Conservation (phyloP, 2,888 invertebrate genomes). For the Serrognathus titanus region DNA sequence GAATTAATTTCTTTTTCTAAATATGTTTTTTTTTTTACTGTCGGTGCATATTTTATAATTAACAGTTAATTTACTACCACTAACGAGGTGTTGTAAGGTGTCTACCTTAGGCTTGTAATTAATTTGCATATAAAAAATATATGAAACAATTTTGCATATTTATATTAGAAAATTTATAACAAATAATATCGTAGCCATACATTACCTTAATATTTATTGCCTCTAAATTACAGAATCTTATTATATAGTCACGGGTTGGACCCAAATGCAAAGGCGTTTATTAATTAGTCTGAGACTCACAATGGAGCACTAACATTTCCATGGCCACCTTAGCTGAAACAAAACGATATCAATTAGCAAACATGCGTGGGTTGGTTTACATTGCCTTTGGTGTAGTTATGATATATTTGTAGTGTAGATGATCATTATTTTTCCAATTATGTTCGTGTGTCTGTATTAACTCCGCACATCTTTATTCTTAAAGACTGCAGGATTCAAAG, state of each 20-base stretch:
- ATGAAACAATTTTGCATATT: no score
- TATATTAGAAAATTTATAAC: not conserved
- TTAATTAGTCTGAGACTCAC: slow-evolving; percentile 19
- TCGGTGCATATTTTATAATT: no score
- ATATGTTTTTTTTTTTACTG: no score
- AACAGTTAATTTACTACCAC: no score
- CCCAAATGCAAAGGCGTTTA: slow-evolving; percentile 16
- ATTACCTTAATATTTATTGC: not conserved
- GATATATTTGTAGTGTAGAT: slow-evolving; percentile 14
- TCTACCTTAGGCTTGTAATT: no score
- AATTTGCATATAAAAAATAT: no score
- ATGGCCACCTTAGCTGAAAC: slow-evolving; percentile 17
- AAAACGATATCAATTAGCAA: slow-evolving; percentile 18
- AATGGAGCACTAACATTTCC: slow-evolving; percentile 18
- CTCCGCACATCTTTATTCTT: no score
- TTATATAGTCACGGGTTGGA: slow-evolving; percentile 7
- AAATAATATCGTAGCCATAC: not conserved
- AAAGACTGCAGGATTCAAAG: no score
- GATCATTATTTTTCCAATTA: slow-evolving; percentile 18
- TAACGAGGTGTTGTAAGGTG: no score
- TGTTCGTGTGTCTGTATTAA: not conserved
- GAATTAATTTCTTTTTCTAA: no score
- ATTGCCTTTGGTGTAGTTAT: slow-evolving; percentile 17
- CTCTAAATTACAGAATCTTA: not conserved
- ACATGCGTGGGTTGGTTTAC: slow-evolving; percentile 12